Evolutionary conservation across 2,797 vertebrate species (phyloP).

Genomic region (Phoebastria nigripes): DNA sequence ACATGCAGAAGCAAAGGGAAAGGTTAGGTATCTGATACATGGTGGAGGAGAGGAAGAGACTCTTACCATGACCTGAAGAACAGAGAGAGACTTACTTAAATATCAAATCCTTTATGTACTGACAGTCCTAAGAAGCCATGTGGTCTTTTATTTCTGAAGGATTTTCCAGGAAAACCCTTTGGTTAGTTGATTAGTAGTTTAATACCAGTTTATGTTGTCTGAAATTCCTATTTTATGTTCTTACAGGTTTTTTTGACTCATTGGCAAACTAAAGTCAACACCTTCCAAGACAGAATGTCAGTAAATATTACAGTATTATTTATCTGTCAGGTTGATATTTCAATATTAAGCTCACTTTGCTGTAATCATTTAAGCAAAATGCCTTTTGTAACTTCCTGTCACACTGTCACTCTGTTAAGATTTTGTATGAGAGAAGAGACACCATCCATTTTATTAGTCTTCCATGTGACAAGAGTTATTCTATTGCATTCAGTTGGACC

Average conservation of each 20-base stretch:
- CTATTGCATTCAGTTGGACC: neutral
- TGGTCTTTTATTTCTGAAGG: neutral
- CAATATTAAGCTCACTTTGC: neutral
- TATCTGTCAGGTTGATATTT: neutral
- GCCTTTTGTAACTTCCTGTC: neutral
- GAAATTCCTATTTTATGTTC: neutral
- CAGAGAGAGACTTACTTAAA: neutral
- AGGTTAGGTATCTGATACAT: neutral
- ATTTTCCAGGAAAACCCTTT: neutral
- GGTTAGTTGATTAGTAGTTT: neutral
- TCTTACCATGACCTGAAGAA: neutral
- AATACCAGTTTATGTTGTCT: neutral
- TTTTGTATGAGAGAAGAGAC: neutral
- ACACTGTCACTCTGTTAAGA: neutral
- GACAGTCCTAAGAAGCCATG: neutral
- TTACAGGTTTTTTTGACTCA: neutral
- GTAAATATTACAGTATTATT: neutral
- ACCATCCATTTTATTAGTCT: neutral
- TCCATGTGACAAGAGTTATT: neutral
- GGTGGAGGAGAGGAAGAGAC: neutral
- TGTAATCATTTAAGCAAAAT: neutral
- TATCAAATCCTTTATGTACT: neutral
- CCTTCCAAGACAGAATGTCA: neutral
- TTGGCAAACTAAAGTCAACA: neutral
- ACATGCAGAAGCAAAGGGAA: neutral